Base-by-base conservation (phyloP, 2,888 invertebrate genomes). In the Chelonus formosanus region DNA sequence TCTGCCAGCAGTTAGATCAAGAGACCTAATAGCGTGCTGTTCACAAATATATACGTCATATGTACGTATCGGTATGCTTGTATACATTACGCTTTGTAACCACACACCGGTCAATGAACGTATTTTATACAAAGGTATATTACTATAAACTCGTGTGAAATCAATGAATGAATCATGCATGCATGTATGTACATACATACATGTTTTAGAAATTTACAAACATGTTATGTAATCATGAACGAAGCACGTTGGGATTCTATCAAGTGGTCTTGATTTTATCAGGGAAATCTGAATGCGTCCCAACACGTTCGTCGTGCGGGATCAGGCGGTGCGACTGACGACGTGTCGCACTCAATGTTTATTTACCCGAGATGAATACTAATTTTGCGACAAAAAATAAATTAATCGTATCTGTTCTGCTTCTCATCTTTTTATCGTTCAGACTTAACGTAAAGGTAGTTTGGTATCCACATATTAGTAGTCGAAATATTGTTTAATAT, bases 91-190 rank as follows among this genome's bases (percentile, higher is more conserved):
- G 50, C 47, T 40, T 48, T 5, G 35, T 63, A 67, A 66, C 58
- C 59, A 66, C 70, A 20, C 20, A 71, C 71, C 73, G 73, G 71
- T 76, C 75, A 73, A 73, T 74, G 75, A 72, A 73, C 67, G 68
- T 57, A 20, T 62, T 62, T 59, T 43, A 60, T 52, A 34, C 43
- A 43, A 52, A 60, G 43, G 32, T 43, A 43, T 36, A 52, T 5
- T 10, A 31, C n/a, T 34, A 53, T 53, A 20, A 53, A 35, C 32
- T 36, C 40, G n/a, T 56, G 31, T 34, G 58, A 35, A 31, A 7
- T 65, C 56, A 72, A 64, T 67, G 73, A 70, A 72, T 70, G 72
- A 71, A 71, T 69, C 67, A 60, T 10, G n/a, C 44, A 31, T 45
- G n/a, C 36, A 50, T n/a, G 43, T 32, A 58, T 34, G 20, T 10